A percentile compares a stretch with the other conserved stretches of the same genome.
These are phyloP conservation scores for Eubasilissa regina DNA, from an alignment of 1,140 invertebrate species.

Conservation along the genomic window DNA sequence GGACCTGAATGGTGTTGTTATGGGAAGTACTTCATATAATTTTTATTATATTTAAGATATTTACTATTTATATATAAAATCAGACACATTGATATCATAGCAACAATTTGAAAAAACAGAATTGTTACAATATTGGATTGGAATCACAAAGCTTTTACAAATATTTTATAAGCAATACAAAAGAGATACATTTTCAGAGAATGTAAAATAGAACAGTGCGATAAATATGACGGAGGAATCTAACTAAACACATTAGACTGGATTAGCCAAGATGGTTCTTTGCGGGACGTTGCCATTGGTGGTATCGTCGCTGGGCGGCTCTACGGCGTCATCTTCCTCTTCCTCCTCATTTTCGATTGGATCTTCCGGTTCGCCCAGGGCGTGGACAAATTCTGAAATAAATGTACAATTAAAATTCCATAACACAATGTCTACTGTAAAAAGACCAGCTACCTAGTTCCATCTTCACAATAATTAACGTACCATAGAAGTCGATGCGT, in stretches of 20 bases:
- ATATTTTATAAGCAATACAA: no score
- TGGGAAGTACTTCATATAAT: no score
- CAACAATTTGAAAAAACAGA: no score
- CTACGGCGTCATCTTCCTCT: slow-evolving; percentile 73
- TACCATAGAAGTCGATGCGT: slow-evolving; percentile 90
- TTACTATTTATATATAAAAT: no score
- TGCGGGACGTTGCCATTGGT: slow-evolving; percentile 8
- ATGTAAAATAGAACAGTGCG: no score
- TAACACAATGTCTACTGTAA: slow-evolving; percentile 33
- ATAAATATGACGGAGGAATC: no score
- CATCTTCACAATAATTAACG: slow-evolving; percentile 60
- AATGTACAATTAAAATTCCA: background rate
- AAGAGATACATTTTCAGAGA: no score
- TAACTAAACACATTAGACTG: slow-evolving; percentile 7
- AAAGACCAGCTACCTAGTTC: background rate
- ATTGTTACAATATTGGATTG: no score
- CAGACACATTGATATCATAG: no score
- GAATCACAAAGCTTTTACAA: no score
- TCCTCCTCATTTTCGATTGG: slow-evolving; percentile 86
- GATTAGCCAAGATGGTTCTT: slow-evolving; percentile 62
- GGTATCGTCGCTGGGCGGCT: slow-evolving; percentile 60
- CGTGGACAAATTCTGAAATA: slow-evolving; percentile 85
- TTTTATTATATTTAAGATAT: no score
- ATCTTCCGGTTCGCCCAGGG: slow-evolving; percentile 86
- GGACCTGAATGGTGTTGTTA: no score